A percentile compares a stretch with the other conserved stretches of the same genome.
Conservation (phyloP, 2,888 invertebrate genomes). For the Heliconius aoede region DNA sequence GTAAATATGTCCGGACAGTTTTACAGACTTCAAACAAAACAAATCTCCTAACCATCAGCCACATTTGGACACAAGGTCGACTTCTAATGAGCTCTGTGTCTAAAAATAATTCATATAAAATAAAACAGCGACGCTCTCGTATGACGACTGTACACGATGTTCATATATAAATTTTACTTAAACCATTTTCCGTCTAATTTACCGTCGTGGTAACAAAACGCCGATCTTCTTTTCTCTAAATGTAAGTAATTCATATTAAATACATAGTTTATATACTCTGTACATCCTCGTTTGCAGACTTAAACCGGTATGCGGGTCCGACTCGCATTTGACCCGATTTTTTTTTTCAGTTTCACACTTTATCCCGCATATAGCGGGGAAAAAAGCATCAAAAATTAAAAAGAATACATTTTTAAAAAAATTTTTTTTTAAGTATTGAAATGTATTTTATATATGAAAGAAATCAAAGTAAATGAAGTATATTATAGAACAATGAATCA, state of each 20-base stretch:
- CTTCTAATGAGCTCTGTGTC: slow-evolving; percentile 14
- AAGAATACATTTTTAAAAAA: neutral
- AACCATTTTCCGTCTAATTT: no score
- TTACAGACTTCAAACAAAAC: neutral
- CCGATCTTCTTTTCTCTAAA: neutral
- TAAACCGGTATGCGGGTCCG: no score
- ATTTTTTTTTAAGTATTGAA: no score
- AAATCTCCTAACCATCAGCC: neutral
- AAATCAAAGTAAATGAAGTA: neutral
- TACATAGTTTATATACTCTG: neutral
- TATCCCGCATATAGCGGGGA: no score
- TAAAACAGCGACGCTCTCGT: slow-evolving; percentile 15
- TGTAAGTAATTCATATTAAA: neutral
- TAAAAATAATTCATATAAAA: slow-evolving; percentile 24
- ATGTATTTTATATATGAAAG: no score
- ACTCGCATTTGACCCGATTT: no score
- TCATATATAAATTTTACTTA: slow-evolving; percentile 10
- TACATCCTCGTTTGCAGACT: no score
- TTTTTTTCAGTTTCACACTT: no score
- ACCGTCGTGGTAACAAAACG: no score
- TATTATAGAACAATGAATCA: slow-evolving; percentile 19
- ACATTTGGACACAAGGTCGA: slow-evolving; percentile 26
- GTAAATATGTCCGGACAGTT: neutral
- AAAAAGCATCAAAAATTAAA: neutral
- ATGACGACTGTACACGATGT: slow-evolving; percentile 18